Conservation (phyloP, 2,888 invertebrate genomes). For the Mesorhabditis belari region DNA sequence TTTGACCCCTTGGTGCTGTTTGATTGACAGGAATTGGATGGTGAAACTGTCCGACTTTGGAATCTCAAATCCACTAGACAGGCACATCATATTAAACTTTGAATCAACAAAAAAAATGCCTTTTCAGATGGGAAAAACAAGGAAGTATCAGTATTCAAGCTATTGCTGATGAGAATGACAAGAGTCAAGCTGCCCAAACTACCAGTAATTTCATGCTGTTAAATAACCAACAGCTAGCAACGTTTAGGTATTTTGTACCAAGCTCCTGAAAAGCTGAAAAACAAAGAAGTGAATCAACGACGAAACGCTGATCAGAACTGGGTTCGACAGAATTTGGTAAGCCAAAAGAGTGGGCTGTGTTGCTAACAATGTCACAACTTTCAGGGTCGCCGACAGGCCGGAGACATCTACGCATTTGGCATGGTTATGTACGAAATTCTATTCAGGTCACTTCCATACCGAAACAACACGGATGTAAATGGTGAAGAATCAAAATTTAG, state of each 20-base stretch:
- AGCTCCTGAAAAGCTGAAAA: conserved; percentile 42
- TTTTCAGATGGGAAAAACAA: conserved; percentile 41
- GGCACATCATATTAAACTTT: neutral
- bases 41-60: conserved; percentile 48
- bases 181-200: conserved; percentile 37
- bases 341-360: too few relatives aligned
- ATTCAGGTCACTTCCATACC: conserved; percentile 32
- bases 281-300: conserved; percentile 33
- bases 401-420: conserved; percentile 49
- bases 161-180: conserved; percentile 44
- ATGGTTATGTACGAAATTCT: conserved; percentile 50
- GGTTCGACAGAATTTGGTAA: conserved; percentile 32
- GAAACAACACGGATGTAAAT: conserved; percentile 25
- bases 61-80: conserved; percentile 46
- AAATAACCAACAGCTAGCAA: too few relatives aligned
- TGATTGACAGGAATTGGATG: conserved; percentile 52
- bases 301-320: conserved; percentile 39
- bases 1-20: conserved; percentile 46
- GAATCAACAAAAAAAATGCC: too few relatives aligned
- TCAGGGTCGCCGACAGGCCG: conserved; percentile 31
- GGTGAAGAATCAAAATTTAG: conserved; percentile 19
- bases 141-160: conserved; percentile 39
- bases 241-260: conserved; percentile 33
- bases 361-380: too few relatives aligned
- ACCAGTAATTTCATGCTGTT: too few relatives aligned